Conservation (phyloP, 1,140 invertebrate species). For the Ectropis grisescens region DNA sequence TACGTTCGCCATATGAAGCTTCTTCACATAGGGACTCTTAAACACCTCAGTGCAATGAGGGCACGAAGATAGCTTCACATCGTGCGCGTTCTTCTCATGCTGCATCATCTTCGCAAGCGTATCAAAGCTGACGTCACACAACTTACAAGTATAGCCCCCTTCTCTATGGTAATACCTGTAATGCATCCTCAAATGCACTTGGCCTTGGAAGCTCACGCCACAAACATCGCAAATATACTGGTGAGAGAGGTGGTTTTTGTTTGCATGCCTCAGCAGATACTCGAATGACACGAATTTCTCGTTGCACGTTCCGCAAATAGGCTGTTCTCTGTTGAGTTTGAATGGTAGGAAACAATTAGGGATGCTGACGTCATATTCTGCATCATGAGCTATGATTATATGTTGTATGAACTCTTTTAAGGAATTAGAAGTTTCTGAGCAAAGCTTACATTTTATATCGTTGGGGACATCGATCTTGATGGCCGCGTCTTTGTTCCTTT, state of each 20-base stretch:
- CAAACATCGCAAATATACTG: constrained; percentile 58
- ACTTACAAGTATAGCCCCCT: constrained; percentile 46
- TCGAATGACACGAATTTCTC: constrained; percentile 58
- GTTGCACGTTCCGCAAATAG: constrained; percentile 44
- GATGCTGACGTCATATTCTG: constrained; percentile 48
- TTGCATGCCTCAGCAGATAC: constrained; percentile 47
- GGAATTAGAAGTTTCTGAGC: constrained; percentile 23
- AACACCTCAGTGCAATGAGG: constrained; percentile 51
- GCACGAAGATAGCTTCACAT: constrained; percentile 38
- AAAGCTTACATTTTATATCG: constrained; percentile 40
- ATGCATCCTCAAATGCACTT: constrained; percentile 58
- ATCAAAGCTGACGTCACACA: constrained; percentile 33
- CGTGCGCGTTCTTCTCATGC: constrained; percentile 53
- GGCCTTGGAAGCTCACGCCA: constrained; percentile 53
- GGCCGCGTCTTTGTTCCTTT: constrained; percentile 52
- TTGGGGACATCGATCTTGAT: constrained; percentile 58
- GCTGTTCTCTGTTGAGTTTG: constrained; percentile 43
- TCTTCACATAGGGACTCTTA: constrained; percentile 53
- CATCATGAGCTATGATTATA: constrained; percentile 57
- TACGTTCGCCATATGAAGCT: constrained; percentile 50
- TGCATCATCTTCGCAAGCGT: constrained; percentile 49
- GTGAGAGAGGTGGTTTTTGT: constrained; percentile 49
- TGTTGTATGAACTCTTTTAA: constrained; percentile 49
- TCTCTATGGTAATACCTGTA: constrained; percentile 53
- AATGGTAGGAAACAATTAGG: constrained; percentile 53